A percentile compares a stretch with the other conserved stretches of the same genome.
phyloP scores from a whole-genome alignment of 2,113 vertebrate genomes.

The Erinaceus europaeus region DNA sequence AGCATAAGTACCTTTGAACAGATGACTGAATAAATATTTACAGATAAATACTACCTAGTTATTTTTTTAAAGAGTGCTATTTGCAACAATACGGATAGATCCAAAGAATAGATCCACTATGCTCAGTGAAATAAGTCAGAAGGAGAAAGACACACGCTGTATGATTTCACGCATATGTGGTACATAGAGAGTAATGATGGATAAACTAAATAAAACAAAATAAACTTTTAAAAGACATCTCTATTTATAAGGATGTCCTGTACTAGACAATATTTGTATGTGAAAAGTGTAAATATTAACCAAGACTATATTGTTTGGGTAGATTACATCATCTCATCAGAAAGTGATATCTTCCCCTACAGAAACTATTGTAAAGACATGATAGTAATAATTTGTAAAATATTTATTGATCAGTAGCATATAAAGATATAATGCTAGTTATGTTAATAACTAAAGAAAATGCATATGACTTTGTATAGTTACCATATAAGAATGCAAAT shows the following conservation, averaged over 20 bases:
- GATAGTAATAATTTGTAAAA: constrained; percentile 21
- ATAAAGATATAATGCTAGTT: no score
- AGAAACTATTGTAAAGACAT: constrained; percentile 33
- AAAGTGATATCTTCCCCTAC: background rate
- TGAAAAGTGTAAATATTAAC: constrained; percentile 35
- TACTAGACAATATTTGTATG: background rate
- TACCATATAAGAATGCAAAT: no score
- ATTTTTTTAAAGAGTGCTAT: no score
- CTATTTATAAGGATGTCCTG: background rate
- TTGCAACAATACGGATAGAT: no score
- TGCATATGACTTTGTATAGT: no score
- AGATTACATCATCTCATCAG: background rate
- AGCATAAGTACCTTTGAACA: no score
- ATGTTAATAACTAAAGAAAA: no score
- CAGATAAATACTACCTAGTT: no score
- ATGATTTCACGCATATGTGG: background rate
- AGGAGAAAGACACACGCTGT: background rate
- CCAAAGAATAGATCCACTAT: no score
- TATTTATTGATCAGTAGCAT: background rate
- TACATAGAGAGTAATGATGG: background rate
- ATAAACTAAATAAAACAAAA: background rate
- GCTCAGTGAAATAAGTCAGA: background rate
- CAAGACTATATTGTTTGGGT: background rate
- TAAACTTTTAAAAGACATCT: background rate
- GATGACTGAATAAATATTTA: no score